These are phyloP conservation scores for Troglohyphantes excavatus DNA, from an alignment of 2,888 invertebrate genomes.

Conservation along the genomic window DNA sequence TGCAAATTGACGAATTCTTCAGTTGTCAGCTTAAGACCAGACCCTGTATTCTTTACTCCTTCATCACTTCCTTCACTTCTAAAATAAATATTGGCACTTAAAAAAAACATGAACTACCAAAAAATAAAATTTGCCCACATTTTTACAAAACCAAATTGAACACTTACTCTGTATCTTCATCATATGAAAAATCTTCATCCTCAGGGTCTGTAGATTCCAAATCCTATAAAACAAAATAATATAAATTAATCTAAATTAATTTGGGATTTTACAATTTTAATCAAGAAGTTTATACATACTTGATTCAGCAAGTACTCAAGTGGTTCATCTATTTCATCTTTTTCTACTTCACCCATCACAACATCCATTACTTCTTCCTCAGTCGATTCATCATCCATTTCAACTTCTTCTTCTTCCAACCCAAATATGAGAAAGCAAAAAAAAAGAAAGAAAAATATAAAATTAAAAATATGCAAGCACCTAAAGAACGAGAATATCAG, in stretches of 20 bases:
- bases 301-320: background rate
- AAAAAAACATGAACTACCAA: background rate
- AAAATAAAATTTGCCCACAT: too few relatives aligned
- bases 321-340: background rate
- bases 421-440: too few relatives aligned
- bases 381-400: background rate
- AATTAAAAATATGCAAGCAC: too few relatives aligned
- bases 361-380: background rate
- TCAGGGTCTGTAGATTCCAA: background rate
- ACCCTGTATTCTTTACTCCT: background rate
- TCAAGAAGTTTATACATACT: background rate
- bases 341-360: background rate
- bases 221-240: background rate
- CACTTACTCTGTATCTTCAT: conserved; percentile 1
- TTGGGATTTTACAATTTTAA: background rate
- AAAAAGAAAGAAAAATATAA: background rate
- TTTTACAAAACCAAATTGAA: too few relatives aligned
- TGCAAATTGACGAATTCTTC: background rate
- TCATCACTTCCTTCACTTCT: background rate
- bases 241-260: background rate
- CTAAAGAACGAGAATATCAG: too few relatives aligned
- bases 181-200: background rate
- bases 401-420: background rate
- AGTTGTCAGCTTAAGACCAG: background rate
- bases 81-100: background rate